phyloP scores from a whole-genome alignment of 2,113 vertebrate species.

The Esox niger region DNA sequence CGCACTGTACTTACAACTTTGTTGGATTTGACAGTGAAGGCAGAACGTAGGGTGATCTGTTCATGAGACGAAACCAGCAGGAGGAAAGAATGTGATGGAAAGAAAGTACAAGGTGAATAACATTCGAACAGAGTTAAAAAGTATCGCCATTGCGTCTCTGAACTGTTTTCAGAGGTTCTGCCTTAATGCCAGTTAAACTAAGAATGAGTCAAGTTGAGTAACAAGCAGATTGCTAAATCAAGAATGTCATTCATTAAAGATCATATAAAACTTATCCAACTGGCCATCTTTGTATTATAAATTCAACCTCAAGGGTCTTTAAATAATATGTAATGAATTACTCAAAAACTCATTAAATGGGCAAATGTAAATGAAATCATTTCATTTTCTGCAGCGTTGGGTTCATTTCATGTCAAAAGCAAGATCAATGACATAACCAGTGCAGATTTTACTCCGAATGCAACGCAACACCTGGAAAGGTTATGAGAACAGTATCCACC shows the following conservation, averaged over 20 bases:
- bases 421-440: background rate
- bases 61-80: constrained; percentile 23
- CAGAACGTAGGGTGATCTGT: constrained; percentile 12
- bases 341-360: too few relatives aligned
- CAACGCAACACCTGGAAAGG: background rate
- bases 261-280: too few relatives aligned
- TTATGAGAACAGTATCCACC: background rate
- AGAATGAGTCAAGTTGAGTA: background rate
- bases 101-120: background rate
- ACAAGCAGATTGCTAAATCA: background rate
- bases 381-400: constrained; percentile 2
- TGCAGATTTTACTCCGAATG: background rate
- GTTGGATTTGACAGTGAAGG: background rate
- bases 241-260: background rate
- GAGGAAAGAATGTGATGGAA: constrained; percentile 15
- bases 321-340: too few relatives aligned
- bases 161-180: background rate
- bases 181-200: background rate
- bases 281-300: too few relatives aligned
- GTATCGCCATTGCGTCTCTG: background rate
- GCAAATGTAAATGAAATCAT: too few relatives aligned
- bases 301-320: too few relatives aligned
- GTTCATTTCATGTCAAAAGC: background rate
- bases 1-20: background rate
- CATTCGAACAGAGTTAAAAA: constrained; percentile 3